Percentiles rank a stretch among this genome's conserved stretches.
These are phyloP conservation scores for Pycnonotus jocosus DNA, from an alignment of 2,113 vertebrate species.

Conservation along the genomic window DNA sequence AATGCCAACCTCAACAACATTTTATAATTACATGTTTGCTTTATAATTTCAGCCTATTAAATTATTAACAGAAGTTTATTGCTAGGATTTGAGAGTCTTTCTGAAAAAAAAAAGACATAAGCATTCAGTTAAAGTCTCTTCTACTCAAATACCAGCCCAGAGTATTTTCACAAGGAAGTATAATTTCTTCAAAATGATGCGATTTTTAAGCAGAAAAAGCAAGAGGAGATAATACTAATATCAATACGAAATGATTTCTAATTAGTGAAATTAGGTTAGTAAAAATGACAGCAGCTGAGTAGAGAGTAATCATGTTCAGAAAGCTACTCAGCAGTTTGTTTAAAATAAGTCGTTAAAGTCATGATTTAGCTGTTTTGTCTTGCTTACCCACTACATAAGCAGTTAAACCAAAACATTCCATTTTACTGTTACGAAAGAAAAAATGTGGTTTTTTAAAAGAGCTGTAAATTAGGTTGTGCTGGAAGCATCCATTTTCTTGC, in stretches of 20 bases:
- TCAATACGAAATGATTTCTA: not conserved
- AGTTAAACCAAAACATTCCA: constrained; percentile 41
- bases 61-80: not conserved
- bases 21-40: not conserved
- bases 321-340: not conserved
- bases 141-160: not conserved
- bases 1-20: not conserved
- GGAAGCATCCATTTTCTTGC: constrained; percentile 67
- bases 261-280: constrained; percentile 10
- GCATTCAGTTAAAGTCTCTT: not conserved
- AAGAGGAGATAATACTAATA: not conserved
- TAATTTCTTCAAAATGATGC: not conserved
- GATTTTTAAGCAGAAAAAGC: not conserved
- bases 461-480: constrained; percentile 68
- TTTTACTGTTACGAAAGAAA: constrained; percentile 51
- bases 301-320: not conserved
- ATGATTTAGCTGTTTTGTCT: constrained; percentile 31
- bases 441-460: constrained; percentile 15
- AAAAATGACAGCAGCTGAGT: not conserved
- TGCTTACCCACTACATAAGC: constrained; percentile 32
- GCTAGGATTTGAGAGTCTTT: not conserved
- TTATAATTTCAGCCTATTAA: not conserved
- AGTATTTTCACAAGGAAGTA: not conserved
- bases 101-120: not conserved
- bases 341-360: constrained; percentile 15